Base-by-base conservation (phyloP, 2,888 invertebrate genomes). In the Amblyteles armatorius region DNA sequence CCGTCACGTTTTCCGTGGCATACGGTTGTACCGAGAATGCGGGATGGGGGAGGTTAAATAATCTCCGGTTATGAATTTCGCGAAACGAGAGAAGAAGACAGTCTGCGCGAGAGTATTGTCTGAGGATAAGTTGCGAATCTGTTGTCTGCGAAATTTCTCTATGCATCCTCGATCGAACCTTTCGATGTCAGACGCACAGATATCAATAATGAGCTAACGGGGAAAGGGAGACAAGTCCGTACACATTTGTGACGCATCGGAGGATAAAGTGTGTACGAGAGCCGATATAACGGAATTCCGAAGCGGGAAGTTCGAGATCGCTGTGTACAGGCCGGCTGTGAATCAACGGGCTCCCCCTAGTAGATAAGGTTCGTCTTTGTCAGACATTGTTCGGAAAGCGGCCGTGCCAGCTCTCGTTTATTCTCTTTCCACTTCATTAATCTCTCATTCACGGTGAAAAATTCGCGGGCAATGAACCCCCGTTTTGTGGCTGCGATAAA, bases 381-480 rank as follows among this genome's bases (percentile, higher is more conserved):
- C 84, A 73, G 77, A 67, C 77, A 44, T 22, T 29, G 16, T 16
- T 33, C 19, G 71, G 9, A 40, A 57, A 26, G 16, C 33, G 19
- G 22, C 11, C 48, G 44, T 36, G n/a, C 36, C 36, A 22, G 22
- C 13, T 44, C 57, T 65, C 48, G 19, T 57, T 60, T 67, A 55
- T 72, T 72, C 65, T 74, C 44, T 74, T 82, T 84, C 71, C 82
- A 74, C 79, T 82, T 82, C 76, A 82, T 85, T 82, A 85, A 85
- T 82, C 71, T 76, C 50, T 57, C 44, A 26, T 65, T 50, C 36
- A 63, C 76, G 50, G 65, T 67, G 74, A 82, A 76, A 82, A 82
- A 33, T 76, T 79, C 65, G 44, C 73, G 74, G 67, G 40, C 79
- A 60, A 76, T 79, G 74, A 79, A 85, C 71, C 69, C 40, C 19